Base-by-base conservation (phyloP, 1,140 invertebrate genomes). In the Lepidurus apus region DNA sequence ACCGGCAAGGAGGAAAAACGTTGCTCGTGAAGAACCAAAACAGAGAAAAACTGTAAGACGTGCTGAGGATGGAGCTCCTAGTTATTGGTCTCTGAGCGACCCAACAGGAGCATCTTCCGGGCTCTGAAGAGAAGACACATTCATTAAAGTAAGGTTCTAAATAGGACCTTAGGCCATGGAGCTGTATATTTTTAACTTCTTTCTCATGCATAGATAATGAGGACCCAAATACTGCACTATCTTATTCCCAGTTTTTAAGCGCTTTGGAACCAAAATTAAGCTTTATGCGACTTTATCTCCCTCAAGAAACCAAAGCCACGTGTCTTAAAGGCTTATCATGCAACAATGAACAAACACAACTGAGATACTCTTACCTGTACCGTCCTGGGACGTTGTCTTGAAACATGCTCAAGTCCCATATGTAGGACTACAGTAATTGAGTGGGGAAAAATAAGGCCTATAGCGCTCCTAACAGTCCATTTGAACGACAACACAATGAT, bases 171-270 rank as follows among this genome's bases (percentile, higher is more conserved):
- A 13, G 53, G 13, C 21, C 9, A 17, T 13, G 53, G 7, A 65
- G 53, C 8, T 65, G 17, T 65, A 17, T 7, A 47, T 65, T n/a
- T 65, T 21, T 11, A 17, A 65, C 53, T 21, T 13, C n/a, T 65
- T 65, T 65, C 53, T 65, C 13, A 65, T 65, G 53, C 53, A 65
- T 65, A n/a, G 53, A 8, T 65, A 65, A 65, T 65, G 53, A 65
- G 17, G 53, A n/a, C 21, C 53, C 53, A 65, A 65, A 65, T n/a
- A 11, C 6, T 65, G 53, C 34, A 34, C 34, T 9, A 65, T 65
- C 8, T 17, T n/a, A n/a, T n/a, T 13, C 13, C 34, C 6, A 65
- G 17, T 65, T 65, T 65, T 65, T 7, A 17, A 65, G 21, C 7
- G 5, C 9, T 21, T 13, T 65, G 53, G 6, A 9, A 0, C 53